phyloP scores from a whole-genome alignment of 2,113 vertebrate genomes.

The Symphodus melops region DNA sequence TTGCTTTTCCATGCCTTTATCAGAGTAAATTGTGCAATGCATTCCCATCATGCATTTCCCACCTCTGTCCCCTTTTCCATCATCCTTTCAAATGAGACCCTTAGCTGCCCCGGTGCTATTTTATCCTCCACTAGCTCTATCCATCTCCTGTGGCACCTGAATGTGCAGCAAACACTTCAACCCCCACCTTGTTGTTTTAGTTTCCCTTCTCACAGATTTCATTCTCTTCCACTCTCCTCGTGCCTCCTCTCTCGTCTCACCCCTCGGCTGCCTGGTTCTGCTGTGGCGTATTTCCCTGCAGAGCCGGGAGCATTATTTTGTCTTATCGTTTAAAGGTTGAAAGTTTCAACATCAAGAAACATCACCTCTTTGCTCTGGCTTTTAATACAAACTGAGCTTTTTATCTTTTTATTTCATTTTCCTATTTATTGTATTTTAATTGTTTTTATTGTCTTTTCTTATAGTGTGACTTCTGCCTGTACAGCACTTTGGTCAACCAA shows the following conservation, averaged over 20 bases:
- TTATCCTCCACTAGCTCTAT: slow-evolving; percentile 22
- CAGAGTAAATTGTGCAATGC: not conserved
- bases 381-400: no score
- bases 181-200: slow-evolving; percentile 13
- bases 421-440: no score
- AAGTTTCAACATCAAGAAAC: slow-evolving; percentile 1
- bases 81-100: not conserved
- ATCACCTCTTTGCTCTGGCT: no score
- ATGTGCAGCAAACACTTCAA: slow-evolving; percentile 35
- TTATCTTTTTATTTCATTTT: no score
- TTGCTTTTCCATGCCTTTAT: not conserved
- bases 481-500: no score
- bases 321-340: not conserved
- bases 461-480: no score
- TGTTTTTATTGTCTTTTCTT: no score
- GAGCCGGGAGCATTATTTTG: not conserved
- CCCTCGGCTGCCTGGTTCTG: no score
- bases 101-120: slow-evolving; percentile 7
- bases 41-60: not conserved
- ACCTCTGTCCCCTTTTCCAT: not conserved
- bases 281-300: not conserved
- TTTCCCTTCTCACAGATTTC: not conserved
- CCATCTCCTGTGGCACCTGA: slow-evolving; percentile 13
- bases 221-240: not conserved
- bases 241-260: slow-evolving; percentile 3